Base-by-base conservation (phyloP, 2,888 invertebrate genomes). In the Catocala nupta region DNA sequence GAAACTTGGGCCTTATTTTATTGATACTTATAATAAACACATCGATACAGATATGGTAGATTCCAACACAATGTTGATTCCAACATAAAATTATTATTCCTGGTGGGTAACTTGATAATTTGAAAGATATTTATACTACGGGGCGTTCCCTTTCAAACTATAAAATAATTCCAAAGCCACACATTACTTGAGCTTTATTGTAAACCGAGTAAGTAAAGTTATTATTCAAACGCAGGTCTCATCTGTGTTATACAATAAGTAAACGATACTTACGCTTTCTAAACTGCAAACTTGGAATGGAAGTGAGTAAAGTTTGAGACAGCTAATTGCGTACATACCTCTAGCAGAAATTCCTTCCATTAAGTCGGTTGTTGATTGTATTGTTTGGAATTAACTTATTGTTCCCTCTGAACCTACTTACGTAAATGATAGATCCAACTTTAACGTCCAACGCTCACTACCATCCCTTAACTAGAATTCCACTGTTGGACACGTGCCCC, bases 241-340 rank as follows among this genome's bases (percentile, higher is more conserved):
- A 70, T 75, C 66, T 77, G 68, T n/a, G 65, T 66, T 62, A 66
- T 55, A 65, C 64, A 74, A 61, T 61, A 65, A 65, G 66, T 73
- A 69, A 60, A 69, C 34, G 60, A 64, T 67, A 68, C 68, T 73
- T 68, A 65, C 53, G 70, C 65, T 64, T 68, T 69, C 75, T 63
- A 63, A 61, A 63, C 48, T 49, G 50, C 63, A 60, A 76, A 74
- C 71, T 78, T 63, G 11, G 58, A 53, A 58, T 67, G 68, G 59
- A 64, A 65, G 69, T 72, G 65, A 71, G 71, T 64, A 65, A 77
- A 78, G 48, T 79, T 77, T 58, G 57, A 63, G 65, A 56, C 48
- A 70, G 55, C 77, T 78, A 76, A 77, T 79, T 79, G 75, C 72
- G 60, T 57, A 56, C 68, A 65, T 72, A 75, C 65, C 69, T 78